A percentile compares a stretch with the other conserved stretches of the same genome.
Conservation (phyloP, 92 coral and sea anemone species). For the Epizoanthus stellaris region DNA sequence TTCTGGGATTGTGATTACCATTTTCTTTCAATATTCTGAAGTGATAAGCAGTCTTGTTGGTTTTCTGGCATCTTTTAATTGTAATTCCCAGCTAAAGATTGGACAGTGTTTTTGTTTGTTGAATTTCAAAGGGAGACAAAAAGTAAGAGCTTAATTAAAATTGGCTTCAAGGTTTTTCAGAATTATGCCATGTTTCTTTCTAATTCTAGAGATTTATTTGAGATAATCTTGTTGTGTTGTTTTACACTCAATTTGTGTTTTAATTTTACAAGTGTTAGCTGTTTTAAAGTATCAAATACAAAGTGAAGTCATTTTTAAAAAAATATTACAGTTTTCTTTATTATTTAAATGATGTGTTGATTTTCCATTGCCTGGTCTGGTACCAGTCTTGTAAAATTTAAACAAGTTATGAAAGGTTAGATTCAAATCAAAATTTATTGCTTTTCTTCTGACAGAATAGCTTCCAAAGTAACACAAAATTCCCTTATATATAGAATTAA, state of each 20-base stretch:
- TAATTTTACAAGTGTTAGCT: not conserved
- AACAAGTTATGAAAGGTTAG: not conserved
- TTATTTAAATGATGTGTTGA: not conserved
- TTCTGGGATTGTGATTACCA: not conserved
- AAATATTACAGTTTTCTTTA: not conserved
- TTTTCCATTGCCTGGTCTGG: not conserved
- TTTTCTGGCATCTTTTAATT: conserved; percentile 11
- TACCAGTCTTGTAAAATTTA: not conserved
- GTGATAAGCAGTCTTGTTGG: conserved; percentile 2
- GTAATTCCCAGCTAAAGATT: not conserved
- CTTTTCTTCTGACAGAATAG: not conserved
- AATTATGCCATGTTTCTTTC: not conserved
- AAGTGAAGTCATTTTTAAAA: not conserved
- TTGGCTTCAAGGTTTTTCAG: not conserved
- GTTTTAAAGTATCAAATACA: not conserved
- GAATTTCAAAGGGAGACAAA: not conserved
- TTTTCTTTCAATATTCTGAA: not conserved
- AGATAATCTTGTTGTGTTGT: not conserved
- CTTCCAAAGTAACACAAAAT: too few species aligned
- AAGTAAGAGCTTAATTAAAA: conserved; percentile 11
- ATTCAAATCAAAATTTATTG: not conserved
- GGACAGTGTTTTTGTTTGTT: not conserved
- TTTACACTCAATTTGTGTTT: not conserved
- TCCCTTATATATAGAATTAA: too few species aligned
- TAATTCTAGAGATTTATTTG: not conserved